Base-by-base conservation (phyloP, 2,113 vertebrate genomes). In the Ariopsis seemanni region DNA sequence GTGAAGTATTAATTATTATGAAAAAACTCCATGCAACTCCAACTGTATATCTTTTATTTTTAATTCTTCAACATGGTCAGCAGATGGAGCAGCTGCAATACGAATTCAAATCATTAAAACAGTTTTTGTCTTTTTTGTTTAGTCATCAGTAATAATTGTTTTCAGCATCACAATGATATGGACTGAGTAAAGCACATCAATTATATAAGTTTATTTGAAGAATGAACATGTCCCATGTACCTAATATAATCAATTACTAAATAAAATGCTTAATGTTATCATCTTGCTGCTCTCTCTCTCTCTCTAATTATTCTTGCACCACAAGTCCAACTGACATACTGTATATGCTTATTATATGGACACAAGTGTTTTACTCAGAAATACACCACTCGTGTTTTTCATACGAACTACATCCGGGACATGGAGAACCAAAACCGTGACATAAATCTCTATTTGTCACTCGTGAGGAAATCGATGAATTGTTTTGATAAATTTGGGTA, bases 31-130 rank as follows among this genome's bases (percentile, higher is more conserved):
- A 72, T 17, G 27, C 14, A 42, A 52, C 20, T 25, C 10, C 0
- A 11, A 10, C 10, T 0, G 20, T 48, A 48, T 75, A 10, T 22
- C 18, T 42, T 75, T 75, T 25, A 52, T 25, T 6, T 80, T 34
- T 30, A 5, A 69, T 34, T 53, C 62, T 17, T 7, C 17, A 69
- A 22, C 0, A 12, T 18, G 17, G 69, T 57, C 89, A 86, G 72
- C 71, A 88, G 72, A 42, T 85, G 86, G 86, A n/a, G 80, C 79
- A 63, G 18, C 58, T 62, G 62, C 53, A 65, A 18, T 55, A 27
- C 9, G 71, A 10, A 67, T 48, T 4, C 14, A 67, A 65, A 18
- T 83, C 48, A 60, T 42, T 6, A 4, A 20, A 34, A 71, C 15
- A 71, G 27, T 71, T 30, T 6, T 71, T 71, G 67, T 71, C 12